phyloP scores from a whole-genome alignment of 2,888 invertebrate genomes.

The Dryococelus australis region DNA sequence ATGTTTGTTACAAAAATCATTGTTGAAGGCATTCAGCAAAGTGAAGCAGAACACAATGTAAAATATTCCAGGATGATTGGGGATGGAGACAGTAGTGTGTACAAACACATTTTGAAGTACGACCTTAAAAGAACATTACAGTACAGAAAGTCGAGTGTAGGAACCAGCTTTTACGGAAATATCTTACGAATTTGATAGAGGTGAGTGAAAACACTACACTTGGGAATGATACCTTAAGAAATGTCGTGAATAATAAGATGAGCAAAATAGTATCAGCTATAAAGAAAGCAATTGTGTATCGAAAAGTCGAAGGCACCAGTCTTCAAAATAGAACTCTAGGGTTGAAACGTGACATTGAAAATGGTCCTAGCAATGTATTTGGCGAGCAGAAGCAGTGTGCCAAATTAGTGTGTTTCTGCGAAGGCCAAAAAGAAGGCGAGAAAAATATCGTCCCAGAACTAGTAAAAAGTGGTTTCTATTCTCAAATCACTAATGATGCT shows the following conservation, averaged over 20 bases:
- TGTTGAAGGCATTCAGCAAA: slow-evolving; percentile 31
- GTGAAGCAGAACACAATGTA: slow-evolving; percentile 19
- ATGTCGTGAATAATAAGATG: not conserved
- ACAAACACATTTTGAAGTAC: slow-evolving; percentile 21
- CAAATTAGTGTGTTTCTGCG: slow-evolving; percentile 31
- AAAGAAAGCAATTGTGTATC: not conserved
- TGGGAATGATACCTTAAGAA: not conserved
- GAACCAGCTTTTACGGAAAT: slow-evolving; percentile 29
- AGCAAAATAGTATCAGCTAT: slow-evolving; percentile 18
- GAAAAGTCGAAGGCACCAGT: not conserved
- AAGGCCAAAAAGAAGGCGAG: slow-evolving; percentile 30
- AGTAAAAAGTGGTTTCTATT: not conserved
- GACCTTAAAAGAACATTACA: slow-evolving; percentile 12
- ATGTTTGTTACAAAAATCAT: slow-evolving; percentile 23
- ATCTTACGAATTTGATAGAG: not conserved
- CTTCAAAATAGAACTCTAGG: not conserved
- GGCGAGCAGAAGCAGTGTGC: not conserved
- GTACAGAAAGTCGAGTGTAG: not conserved
- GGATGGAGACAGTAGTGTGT: slow-evolving; percentile 30
- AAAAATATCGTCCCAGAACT: slow-evolving; percentile 24
- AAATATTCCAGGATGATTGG: slow-evolving; percentile 29
- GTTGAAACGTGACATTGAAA: slow-evolving; percentile 31
- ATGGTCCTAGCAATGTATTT: slow-evolving; percentile 32
- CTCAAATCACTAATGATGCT: not conserved
- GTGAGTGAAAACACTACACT: not conserved